phyloP scores from a whole-genome alignment of 2,888 invertebrate species.

The Aspidiotus rigidus region DNA sequence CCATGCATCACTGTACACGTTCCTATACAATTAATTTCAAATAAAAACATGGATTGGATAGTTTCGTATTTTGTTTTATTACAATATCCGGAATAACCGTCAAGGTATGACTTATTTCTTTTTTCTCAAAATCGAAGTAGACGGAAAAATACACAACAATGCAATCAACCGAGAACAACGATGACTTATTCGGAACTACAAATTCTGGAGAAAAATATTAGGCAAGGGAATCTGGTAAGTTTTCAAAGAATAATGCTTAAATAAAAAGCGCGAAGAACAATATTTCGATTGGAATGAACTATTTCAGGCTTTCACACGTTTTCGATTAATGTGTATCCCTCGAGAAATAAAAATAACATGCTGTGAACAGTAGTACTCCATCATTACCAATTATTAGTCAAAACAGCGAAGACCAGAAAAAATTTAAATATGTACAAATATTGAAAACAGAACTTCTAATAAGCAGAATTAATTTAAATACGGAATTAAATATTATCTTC shows the following conservation, averaged over 20 bases:
- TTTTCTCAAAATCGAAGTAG: not conserved
- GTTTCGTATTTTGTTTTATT: slow-evolving; percentile 3
- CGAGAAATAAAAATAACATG: slow-evolving; percentile 6
- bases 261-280: slow-evolving; percentile 19
- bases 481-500: slow-evolving; percentile 16
- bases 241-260: not conserved
- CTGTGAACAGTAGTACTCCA: slow-evolving; percentile 1
- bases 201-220: not conserved
- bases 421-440: not conserved
- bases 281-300: slow-evolving; percentile 24
- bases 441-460: slow-evolving; percentile 5
- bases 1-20: not conserved
- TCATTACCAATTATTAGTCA: not conserved
- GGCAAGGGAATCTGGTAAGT: too few species aligned
- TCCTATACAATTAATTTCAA: not conserved
- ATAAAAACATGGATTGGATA: not conserved
- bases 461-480: slow-evolving; percentile 8
- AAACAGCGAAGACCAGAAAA: not conserved
- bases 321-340: slow-evolving; percentile 7
- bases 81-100: slow-evolving; percentile 2
- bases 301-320: slow-evolving; percentile 10
- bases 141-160: slow-evolving; percentile 9
- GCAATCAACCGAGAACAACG: not conserved
- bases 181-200: not conserved
- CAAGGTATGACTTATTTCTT: not conserved